These are phyloP conservation scores for Hydrozoanthus gracilis DNA, from an alignment of 92 coral and sea anemone genomes.

Conservation along the genomic window DNA sequence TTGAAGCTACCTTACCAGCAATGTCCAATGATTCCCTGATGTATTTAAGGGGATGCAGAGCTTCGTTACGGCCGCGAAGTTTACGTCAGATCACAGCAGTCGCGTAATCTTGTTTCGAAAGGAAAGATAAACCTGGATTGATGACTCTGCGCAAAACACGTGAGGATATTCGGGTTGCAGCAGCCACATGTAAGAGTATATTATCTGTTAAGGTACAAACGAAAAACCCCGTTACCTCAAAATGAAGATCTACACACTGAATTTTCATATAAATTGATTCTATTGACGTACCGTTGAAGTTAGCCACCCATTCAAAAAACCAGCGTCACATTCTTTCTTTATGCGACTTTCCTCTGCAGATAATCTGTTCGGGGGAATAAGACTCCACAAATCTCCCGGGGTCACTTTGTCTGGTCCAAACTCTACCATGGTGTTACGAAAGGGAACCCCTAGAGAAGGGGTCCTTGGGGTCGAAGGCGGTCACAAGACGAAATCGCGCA, in stretches of 20 bases:
- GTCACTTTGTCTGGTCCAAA: conserved; percentile 51
- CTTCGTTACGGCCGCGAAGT: background rate
- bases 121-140: background rate
- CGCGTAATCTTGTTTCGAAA: background rate
- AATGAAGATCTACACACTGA: background rate
- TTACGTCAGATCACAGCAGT: background rate
- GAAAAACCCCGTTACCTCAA: background rate
- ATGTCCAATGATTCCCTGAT: conserved; percentile 14
- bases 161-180: background rate
- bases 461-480: background rate
- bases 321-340: conserved; percentile 2
- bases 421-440: conserved; percentile 8
- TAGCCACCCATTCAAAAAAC: background rate
- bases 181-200: background rate
- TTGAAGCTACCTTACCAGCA: background rate
- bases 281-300: background rate
- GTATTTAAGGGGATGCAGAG: background rate
- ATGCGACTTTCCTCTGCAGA: conserved; percentile 1
- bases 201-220: background rate
- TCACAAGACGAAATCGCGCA: too few relatives aligned
- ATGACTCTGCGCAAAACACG: background rate
- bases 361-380: conserved; percentile 40
- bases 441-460: background rate
- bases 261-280: background rate
- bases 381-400: conserved; percentile 49